Base-by-base conservation (phyloP, 2,888 invertebrate genomes). In the Pinctada fucata region DNA sequence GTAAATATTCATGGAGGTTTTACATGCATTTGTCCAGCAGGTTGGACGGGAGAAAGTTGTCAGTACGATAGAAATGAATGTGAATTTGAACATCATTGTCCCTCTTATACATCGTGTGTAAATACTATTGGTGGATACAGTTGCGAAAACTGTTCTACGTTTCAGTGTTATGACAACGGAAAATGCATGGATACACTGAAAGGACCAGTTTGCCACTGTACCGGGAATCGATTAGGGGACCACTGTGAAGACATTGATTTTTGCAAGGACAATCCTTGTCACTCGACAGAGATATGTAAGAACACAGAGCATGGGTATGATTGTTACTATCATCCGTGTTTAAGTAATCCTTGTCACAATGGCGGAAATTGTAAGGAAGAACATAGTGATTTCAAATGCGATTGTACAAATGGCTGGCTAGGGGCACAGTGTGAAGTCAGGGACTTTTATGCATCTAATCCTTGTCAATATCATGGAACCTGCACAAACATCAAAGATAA, bases 281-380 rank as follows among this genome's bases (percentile, higher is more conserved):
- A 49, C 4, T 8, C 63, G 4, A 45, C 49, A 10, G 72, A 77
- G 45, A 63, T 72, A 10, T 77, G 77, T 49, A 72, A 50, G 1
- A 77, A 77, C 50, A 72, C 71, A 31, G 31, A 5, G 8, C 68
- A 66, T 49, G 77, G 67, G 3, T 77, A 72, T 68, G 52, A 51
- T 47, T 77, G 77, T 50, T 65, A 77, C 31, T 68, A 72, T 68
- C 77, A 77, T 48, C 77, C 77, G 3, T 77, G 77, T 72, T 68
- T 52, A 47, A 77, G 77, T 47, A 63, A 49, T 3, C 47, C 63
- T 5, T 72, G 72, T 58, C 6, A 72, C 16, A 52, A 72, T 63
- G 63, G 47, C 48, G 72, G 72, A 1, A 6, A 3, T 10, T 72
- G 72, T 58, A 4, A 4, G 6, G 63, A 72, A 47, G 48, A 31